A percentile compares a stretch with the other conserved stretches of the same genome.
These are phyloP conservation scores for Centropyge bicolor DNA, from an alignment of 2,797 vertebrate species.

Conservation along the genomic window DNA sequence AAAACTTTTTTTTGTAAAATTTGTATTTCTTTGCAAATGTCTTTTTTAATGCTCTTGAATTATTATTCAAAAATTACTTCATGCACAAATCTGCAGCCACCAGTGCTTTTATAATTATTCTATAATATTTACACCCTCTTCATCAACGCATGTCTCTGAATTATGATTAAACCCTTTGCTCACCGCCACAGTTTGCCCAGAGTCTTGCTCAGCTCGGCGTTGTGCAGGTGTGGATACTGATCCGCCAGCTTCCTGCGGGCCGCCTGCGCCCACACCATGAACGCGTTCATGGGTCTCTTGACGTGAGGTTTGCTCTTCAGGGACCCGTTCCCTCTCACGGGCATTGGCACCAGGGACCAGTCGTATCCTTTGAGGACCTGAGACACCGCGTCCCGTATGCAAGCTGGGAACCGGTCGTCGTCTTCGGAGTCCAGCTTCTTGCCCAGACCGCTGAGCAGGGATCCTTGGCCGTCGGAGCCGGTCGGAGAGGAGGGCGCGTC, in stretches of 20 bases:
- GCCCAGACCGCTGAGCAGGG: constrained; percentile 77
- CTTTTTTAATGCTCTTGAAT: not conserved
- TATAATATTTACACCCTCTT: not conserved
- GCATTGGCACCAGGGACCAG: constrained; percentile 98
- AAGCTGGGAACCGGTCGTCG: constrained; percentile 96
- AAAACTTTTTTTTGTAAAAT: not conserved
- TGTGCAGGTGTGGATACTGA: constrained; percentile 97
- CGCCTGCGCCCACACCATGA: constrained; percentile 97
- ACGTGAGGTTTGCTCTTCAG: constrained; percentile 96
- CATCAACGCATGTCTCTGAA: not conserved
- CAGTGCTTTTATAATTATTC: not conserved
- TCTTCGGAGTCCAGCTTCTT: constrained; percentile 88
- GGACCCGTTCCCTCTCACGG: constrained; percentile 90
- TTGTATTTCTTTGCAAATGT: not conserved
- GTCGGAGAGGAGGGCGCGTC: constrained; percentile 92
- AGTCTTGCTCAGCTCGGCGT: constrained; percentile 97
- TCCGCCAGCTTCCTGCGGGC: constrained; percentile 94
- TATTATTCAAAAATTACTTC: not conserved
- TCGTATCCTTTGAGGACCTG: constrained; percentile 98
- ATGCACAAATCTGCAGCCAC: not conserved
- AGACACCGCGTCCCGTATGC: constrained; percentile 96
- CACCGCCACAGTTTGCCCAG: constrained; percentile 96
- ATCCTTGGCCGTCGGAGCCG: constrained; percentile 84
- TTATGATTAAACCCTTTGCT: constrained; percentile 55
- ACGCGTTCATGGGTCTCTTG: constrained; percentile 94